Evolutionary conservation across 2,888 invertebrate species (phyloP).

Genomic region (Drosophila pegasa): DNA sequence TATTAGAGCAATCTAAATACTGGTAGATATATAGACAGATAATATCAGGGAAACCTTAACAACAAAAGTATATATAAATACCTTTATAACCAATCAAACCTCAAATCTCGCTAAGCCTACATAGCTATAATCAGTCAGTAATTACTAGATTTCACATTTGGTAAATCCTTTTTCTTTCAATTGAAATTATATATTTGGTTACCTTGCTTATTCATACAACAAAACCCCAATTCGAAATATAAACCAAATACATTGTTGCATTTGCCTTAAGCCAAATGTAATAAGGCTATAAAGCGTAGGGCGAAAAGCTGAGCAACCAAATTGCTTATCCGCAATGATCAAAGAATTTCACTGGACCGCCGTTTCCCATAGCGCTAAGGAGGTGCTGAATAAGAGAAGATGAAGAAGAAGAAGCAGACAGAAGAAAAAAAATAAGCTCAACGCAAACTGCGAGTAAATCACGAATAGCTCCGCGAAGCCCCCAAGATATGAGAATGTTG

Average conservation of each 20-base stretch:
- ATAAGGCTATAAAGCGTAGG: neutral
- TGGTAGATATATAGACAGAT: too few species aligned
- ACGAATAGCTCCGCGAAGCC: constrained; percentile 67
- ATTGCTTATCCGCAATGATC: constrained; percentile 69
- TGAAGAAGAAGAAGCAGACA: constrained; percentile 1
- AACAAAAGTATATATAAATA: neutral
- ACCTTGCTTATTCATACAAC: too few species aligned
- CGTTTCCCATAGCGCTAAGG: constrained; percentile 68
- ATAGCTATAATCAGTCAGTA: neutral
- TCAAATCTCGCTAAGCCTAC: neutral
- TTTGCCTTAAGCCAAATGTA: constrained; percentile 5
- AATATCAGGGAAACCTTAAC: too few species aligned
- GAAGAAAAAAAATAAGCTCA: constrained; percentile 20
- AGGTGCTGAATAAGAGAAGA: constrained; percentile 67
- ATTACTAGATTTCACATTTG: neutral
- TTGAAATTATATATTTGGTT: too few species aligned
- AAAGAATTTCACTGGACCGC: constrained; percentile 60
- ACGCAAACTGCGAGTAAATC: constrained; percentile 69
- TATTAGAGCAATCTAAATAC: too few species aligned
- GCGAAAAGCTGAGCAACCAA: constrained; percentile 34
- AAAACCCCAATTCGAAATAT: neutral
- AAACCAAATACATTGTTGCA: neutral
- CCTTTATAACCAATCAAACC: neutral
- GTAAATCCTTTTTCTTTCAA: neutral
- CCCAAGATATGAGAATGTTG: constrained; percentile 76